Conservation (phyloP, 2,888 invertebrate species). For the Eristalis pertinax region DNA sequence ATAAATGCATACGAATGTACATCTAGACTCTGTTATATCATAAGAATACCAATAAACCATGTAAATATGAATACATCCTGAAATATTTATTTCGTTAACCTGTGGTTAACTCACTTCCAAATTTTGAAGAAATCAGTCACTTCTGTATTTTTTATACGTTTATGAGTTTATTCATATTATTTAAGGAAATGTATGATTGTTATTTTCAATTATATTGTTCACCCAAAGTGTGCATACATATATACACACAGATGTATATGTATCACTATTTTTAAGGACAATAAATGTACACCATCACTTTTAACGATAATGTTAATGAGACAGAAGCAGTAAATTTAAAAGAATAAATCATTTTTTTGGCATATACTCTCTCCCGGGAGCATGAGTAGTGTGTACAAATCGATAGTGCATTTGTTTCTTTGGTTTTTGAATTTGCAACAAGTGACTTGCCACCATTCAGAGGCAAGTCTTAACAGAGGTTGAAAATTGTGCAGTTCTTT, state of each 20-base stretch:
- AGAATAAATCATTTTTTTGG: background rate
- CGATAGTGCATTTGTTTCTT: no score
- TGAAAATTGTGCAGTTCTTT: no score
- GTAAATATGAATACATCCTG: background rate
- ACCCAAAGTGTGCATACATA: background rate
- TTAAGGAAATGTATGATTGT: background rate
- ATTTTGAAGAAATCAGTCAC: background rate
- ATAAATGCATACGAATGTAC: slow-evolving; percentile 7
- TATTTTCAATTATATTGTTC: background rate
- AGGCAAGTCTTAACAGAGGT: no score
- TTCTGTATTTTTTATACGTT: background rate
- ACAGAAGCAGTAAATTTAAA: background rate
- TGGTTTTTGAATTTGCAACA: no score
- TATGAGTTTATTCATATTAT: background rate
- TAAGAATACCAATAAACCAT: slow-evolving; percentile 30
- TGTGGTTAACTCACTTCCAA: no score
- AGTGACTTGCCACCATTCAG: no score
- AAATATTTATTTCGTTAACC: no score
- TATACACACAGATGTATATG: background rate
- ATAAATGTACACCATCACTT: background rate
- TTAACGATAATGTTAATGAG: background rate
- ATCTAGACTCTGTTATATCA: slow-evolving; percentile 32
- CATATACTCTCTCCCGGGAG: background rate
- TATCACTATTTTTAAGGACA: background rate
- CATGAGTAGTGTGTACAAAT: background rate